Evolutionary conservation across 1,140 invertebrate genomes (phyloP).

Genomic region (Ostrea edulis): DNA sequence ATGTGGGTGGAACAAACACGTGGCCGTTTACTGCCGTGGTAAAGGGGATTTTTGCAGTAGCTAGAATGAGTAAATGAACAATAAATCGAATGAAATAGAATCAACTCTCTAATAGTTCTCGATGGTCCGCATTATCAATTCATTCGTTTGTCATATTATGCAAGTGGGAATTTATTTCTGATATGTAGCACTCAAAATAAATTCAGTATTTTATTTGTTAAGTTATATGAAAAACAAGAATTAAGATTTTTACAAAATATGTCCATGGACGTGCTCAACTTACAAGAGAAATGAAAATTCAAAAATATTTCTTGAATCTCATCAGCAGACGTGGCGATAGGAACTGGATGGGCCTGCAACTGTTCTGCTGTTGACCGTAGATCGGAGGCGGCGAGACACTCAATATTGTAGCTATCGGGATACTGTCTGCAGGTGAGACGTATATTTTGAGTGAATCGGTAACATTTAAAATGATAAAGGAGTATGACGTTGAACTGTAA

Average conservation of each 20-base stretch:
- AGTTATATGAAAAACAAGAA: too few species aligned
- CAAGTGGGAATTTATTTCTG: not conserved
- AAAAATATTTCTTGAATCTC: slow-evolving; percentile 54
- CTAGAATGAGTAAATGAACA: slow-evolving; percentile 15
- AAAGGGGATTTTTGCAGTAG: slow-evolving; percentile 35
- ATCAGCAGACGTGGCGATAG: not conserved
- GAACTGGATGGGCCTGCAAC: slow-evolving; percentile 43
- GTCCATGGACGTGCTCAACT: not conserved
- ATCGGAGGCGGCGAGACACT: slow-evolving; percentile 44
- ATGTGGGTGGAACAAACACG: slow-evolving; percentile 24
- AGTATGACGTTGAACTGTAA: too few species aligned
- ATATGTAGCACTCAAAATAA: too few species aligned
- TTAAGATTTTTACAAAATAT: not conserved
- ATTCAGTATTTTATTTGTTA: too few species aligned
- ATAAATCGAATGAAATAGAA: not conserved
- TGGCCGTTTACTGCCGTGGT: slow-evolving; percentile 38
- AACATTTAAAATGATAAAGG: too few species aligned
- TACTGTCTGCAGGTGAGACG: slow-evolving; percentile 28
- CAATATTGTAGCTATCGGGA: slow-evolving; percentile 36
- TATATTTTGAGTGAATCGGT: too few species aligned
- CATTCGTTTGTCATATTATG: not conserved
- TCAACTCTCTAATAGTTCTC: not conserved
- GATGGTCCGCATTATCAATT: not conserved
- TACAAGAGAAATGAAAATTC: slow-evolving; percentile 55
- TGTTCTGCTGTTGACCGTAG: slow-evolving; percentile 38